Evolutionary conservation across 2,797 vertebrate genomes (phyloP).

Genomic region (Eutrigla gurnardus): DNA sequence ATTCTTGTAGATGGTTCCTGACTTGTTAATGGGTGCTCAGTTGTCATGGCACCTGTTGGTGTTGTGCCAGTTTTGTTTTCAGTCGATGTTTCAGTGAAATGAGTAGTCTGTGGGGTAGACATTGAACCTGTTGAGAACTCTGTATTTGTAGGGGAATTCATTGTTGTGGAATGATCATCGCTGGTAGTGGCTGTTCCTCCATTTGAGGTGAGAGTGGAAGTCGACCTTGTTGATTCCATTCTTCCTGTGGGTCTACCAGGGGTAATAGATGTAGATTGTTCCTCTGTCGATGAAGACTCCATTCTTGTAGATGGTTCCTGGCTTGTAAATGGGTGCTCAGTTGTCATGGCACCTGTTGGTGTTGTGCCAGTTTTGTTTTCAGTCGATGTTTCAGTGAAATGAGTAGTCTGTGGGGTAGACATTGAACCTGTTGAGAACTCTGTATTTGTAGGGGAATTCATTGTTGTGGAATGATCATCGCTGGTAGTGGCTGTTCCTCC

Average conservation of each 20-base stretch:
- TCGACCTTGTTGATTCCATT: not conserved
- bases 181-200: not conserved
- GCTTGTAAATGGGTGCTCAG: not conserved
- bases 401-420: not conserved
- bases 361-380: not conserved
- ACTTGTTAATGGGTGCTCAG: not conserved
- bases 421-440: not conserved
- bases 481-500: not conserved
- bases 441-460: not conserved
- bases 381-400: not conserved
- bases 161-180: not conserved
- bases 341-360: not conserved
- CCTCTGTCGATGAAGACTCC: not conserved
- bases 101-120: not conserved
- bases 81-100: not conserved
- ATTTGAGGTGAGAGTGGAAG: not conserved
- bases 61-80: not conserved
- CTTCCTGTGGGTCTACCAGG: not conserved
- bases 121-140: rapidly evolving
- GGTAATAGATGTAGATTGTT: not conserved
- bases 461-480: not conserved
- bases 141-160: rapidly evolving
- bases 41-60: not conserved
- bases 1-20: not conserved
- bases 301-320: not conserved